phyloP scores from a whole-genome alignment of 64 coral and sea anemone species.

The Porites australiensis region DNA sequence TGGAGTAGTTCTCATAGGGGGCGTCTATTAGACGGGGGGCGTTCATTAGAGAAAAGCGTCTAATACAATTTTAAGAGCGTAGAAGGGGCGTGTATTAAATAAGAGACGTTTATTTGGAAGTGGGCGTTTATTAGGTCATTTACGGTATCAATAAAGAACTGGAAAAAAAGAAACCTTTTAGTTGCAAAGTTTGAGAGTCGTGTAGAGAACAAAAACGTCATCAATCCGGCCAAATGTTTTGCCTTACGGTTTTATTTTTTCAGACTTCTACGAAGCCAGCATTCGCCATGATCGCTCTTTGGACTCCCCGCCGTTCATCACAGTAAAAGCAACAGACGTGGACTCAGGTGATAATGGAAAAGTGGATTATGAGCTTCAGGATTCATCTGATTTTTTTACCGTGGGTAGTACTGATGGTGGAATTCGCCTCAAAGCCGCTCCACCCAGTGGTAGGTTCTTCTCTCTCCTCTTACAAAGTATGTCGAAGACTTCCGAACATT shows the following conservation, averaged over 20 bases:
- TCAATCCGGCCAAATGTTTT: not conserved
- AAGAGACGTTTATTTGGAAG: too few species aligned
- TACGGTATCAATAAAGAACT: too few species aligned
- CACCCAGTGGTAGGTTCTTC: conserved; percentile 22
- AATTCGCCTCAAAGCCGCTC: conserved; percentile 23
- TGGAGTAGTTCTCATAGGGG: too few species aligned
- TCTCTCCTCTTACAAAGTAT: not conserved
- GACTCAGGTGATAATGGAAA: conserved; percentile 34
- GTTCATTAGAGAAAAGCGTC: too few species aligned
- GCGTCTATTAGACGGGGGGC: too few species aligned
- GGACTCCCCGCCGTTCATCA: conserved; percentile 33
- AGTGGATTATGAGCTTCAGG: conserved; percentile 37
- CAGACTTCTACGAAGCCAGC: conserved; percentile 59
- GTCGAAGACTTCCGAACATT: too few species aligned
- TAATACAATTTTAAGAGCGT: too few species aligned
- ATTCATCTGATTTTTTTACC: conserved; percentile 21
- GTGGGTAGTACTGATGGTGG: conserved; percentile 21
- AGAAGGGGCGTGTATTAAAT: too few species aligned
- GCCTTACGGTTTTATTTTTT: not conserved
- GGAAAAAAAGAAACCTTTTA: too few species aligned
- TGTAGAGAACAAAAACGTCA: not conserved
- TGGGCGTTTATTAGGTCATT: too few species aligned
- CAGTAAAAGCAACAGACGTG: conserved; percentile 32
- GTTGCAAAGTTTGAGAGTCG: too few species aligned
- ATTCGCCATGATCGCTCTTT: conserved; percentile 46